Percentiles rank a stretch among this genome's conserved stretches.
Conservation (phyloP, 1,140 invertebrate genomes). For the Drosophila truncata region DNA sequence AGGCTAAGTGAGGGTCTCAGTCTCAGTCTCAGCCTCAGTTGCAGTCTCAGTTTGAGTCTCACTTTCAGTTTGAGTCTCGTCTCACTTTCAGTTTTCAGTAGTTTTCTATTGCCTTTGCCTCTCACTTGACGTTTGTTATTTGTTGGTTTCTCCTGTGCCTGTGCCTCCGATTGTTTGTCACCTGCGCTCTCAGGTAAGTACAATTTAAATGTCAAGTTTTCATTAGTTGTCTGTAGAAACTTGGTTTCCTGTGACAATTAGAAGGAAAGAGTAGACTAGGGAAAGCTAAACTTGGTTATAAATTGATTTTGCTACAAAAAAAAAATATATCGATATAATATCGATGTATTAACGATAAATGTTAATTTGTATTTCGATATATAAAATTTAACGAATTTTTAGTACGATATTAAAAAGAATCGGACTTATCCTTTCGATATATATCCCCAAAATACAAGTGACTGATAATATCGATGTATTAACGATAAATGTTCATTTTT, state of each 20-base stretch:
- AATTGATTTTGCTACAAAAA: background rate
- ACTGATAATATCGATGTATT: no score
- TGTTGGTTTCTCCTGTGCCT: background rate
- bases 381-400: background rate
- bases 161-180: slow-evolving; percentile 1
- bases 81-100: slow-evolving; percentile 3
- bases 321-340: no score
- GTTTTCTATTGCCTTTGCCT: slow-evolving; percentile 15
- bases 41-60: background rate
- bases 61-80: slow-evolving; percentile 2
- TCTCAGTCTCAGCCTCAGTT: no score
- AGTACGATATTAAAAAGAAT: background rate
- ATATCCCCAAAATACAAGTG: no score
- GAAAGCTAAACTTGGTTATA: background rate
- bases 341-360: background rate
- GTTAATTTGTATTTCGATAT: background rate
- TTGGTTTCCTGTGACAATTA: background rate
- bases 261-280: background rate
- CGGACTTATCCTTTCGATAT: background rate
- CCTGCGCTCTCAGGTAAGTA: slow-evolving; percentile 36
- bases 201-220: slow-evolving; percentile 13
- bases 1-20: background rate
- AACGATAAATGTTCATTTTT: no score
- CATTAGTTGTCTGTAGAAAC: background rate
- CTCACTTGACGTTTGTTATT: slow-evolving; percentile 3